Evolutionary conservation across 2,888 invertebrate genomes (phyloP).

Genomic region (Flabesymbios commensalis): DNA sequence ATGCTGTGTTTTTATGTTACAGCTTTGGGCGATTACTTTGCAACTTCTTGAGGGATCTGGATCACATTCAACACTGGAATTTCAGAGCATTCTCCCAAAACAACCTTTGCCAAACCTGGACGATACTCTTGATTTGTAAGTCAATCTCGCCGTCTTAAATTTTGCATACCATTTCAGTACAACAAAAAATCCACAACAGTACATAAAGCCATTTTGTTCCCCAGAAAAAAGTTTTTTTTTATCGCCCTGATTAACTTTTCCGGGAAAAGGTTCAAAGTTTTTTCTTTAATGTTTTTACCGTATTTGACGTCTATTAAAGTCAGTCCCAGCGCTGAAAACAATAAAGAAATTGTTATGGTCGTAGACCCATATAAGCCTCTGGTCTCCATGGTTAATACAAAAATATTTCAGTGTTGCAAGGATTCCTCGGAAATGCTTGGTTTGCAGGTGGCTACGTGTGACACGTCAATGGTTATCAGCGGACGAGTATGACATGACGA

Average conservation of each 20-base stretch:
- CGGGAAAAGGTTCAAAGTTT: background rate
- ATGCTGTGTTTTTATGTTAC: no score
- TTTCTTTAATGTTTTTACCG: background rate
- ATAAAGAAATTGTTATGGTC: no score
- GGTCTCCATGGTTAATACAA: background rate
- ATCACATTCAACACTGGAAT: slow-evolving; percentile 33
- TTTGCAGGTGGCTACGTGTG: slow-evolving; percentile 47
- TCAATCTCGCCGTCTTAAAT: background rate
- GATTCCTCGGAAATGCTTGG: no score
- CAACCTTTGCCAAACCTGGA: slow-evolving; percentile 46
- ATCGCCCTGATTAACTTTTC: background rate
- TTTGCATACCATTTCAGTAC: no score
- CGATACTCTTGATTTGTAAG: slow-evolving; percentile 42
- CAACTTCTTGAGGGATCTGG: slow-evolving; percentile 16
- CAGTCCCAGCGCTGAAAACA: no score
- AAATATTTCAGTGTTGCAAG: no score
- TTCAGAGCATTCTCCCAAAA: slow-evolving; percentile 42
- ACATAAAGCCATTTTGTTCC: no score
- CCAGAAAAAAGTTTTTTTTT: no score
- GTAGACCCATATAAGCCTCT: background rate
- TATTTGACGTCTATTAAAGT: background rate
- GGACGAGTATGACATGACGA: slow-evolving; percentile 48
- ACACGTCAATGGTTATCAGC: slow-evolving; percentile 47
- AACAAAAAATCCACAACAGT: no score
- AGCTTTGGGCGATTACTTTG: slow-evolving; percentile 28